Conservation (phyloP, 2,888 invertebrate species). For the Iphiclides podalirius region DNA sequence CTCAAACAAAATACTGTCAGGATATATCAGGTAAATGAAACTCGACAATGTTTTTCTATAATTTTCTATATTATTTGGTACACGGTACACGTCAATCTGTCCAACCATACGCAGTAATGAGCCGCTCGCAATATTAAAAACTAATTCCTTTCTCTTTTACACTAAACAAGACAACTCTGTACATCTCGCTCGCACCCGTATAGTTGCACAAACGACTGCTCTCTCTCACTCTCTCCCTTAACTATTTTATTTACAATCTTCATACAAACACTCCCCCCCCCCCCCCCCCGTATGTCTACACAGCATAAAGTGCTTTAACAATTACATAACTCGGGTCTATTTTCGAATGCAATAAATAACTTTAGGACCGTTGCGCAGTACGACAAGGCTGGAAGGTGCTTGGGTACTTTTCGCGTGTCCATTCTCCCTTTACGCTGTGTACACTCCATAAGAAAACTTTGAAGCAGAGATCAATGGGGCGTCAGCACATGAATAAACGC, state of each 20-base stretch:
- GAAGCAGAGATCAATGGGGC: constrained; percentile 34
- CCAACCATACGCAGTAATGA: constrained; percentile 58
- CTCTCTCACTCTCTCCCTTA: constrained; percentile 34
- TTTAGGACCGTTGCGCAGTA: neutral
- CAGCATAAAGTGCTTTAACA: constrained; percentile 23
- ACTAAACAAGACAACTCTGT: constrained; percentile 15
- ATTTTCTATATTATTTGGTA: constrained; percentile 74
- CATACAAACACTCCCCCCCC: constrained; percentile 32
- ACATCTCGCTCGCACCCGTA: constrained; percentile 42
- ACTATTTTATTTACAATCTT: constrained; percentile 44
- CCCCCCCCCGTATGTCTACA: constrained; percentile 30
- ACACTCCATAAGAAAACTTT: constrained; percentile 21
- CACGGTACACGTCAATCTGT: constrained; percentile 54
- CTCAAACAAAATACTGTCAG: too few species aligned
- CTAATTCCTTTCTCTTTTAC: constrained; percentile 2
- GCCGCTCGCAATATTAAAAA: constrained; percentile 12
- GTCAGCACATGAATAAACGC: constrained; percentile 24
- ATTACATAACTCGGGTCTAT: constrained; percentile 17
- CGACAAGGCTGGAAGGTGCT: neutral
- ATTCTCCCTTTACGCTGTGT: constrained; percentile 12
- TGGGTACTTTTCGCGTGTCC: too few species aligned
- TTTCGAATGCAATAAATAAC: constrained; percentile 8
- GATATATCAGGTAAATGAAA: constrained; percentile 33
- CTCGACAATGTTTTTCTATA: constrained; percentile 46
- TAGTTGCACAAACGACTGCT: constrained; percentile 58